Percentiles rank a stretch among this genome's conserved stretches.
Conservation (phyloP, 2,888 invertebrate species). For the Troides helena region DNA sequence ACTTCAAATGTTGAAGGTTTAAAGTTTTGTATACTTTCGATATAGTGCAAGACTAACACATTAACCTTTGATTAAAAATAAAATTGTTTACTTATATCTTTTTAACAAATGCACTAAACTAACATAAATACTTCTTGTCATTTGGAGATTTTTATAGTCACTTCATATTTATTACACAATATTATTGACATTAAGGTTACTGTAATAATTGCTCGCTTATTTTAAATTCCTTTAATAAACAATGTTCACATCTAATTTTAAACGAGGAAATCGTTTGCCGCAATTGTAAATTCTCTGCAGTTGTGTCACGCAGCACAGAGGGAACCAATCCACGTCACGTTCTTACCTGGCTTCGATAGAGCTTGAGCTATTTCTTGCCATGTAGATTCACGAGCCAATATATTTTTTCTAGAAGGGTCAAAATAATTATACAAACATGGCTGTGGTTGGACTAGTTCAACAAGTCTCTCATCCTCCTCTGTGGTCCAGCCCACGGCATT, state of each 20-base stretch:
- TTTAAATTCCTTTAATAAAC: slow-evolving; percentile 8
- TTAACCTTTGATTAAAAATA: neutral
- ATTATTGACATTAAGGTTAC: neutral
- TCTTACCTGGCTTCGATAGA: slow-evolving; percentile 65
- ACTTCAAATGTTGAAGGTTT: neutral
- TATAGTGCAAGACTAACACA: neutral
- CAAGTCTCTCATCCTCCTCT: slow-evolving; percentile 66
- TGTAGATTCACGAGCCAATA: slow-evolving; percentile 64
- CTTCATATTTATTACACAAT: neutral
- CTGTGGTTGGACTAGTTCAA: slow-evolving; percentile 67
- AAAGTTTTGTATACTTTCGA: neutral
- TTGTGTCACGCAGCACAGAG: slow-evolving; percentile 50
- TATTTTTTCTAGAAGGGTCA: slow-evolving; percentile 68
- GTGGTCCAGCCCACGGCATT: slow-evolving; percentile 67
- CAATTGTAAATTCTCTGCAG: slow-evolving; percentile 37
- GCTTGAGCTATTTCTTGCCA: slow-evolving; percentile 69
- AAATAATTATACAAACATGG: slow-evolving; percentile 60
- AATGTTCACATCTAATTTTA: slow-evolving; percentile 14
- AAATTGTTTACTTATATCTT: neutral
- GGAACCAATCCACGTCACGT: slow-evolving; percentile 32
- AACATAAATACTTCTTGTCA: neutral
- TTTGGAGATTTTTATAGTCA: neutral
- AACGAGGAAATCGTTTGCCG: slow-evolving; percentile 8
- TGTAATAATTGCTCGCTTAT: slow-evolving; percentile 1
- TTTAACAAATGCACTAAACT: neutral